A percentile compares a stretch with the other conserved stretches of the same genome.
Conservation (phyloP, 2,888 invertebrate species). For the Folsomia manolachei region DNA sequence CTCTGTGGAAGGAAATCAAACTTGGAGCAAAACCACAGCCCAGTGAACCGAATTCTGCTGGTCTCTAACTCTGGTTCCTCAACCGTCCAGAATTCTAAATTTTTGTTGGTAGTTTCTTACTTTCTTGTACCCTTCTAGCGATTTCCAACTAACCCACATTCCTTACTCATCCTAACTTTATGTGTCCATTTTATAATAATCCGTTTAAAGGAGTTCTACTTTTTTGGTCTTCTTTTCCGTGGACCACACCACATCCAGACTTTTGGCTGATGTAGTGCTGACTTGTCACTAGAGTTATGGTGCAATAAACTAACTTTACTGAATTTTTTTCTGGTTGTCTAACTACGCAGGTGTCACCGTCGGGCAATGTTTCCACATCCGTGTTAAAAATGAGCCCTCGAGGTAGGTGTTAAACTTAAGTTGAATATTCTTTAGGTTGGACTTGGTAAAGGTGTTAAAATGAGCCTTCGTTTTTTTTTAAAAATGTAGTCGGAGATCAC, state of each 20-base stretch:
- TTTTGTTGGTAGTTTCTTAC: too few species aligned
- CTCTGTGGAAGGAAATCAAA: too few species aligned
- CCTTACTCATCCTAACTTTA: not conserved
- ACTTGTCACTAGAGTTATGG: conserved; percentile 32
- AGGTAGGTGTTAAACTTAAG: too few species aligned
- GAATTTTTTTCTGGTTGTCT: conserved; percentile 38
- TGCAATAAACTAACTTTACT: not conserved
- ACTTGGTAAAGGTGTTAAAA: too few species aligned
- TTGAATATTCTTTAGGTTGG: too few species aligned
- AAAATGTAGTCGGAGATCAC: conserved; percentile 68
- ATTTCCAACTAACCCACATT: not conserved
- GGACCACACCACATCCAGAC: too few species aligned
- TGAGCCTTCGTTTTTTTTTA: too few species aligned
- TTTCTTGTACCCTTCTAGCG: not conserved
- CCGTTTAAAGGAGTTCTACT: not conserved
- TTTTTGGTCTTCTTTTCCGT: too few species aligned
- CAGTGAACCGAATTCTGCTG: not conserved
- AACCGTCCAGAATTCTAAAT: not conserved
- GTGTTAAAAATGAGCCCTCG: conserved; percentile 71
- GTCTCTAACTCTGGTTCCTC: too few species aligned
- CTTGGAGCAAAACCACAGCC: not conserved
- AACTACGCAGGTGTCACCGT: conserved; percentile 66
- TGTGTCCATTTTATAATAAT: not conserved
- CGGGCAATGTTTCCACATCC: conserved; percentile 78
- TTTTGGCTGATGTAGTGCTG: conserved; percentile 30